These are phyloP conservation scores for Varecia variegata DNA, from an alignment of 2,797 vertebrate species.

Conservation along the genomic window DNA sequence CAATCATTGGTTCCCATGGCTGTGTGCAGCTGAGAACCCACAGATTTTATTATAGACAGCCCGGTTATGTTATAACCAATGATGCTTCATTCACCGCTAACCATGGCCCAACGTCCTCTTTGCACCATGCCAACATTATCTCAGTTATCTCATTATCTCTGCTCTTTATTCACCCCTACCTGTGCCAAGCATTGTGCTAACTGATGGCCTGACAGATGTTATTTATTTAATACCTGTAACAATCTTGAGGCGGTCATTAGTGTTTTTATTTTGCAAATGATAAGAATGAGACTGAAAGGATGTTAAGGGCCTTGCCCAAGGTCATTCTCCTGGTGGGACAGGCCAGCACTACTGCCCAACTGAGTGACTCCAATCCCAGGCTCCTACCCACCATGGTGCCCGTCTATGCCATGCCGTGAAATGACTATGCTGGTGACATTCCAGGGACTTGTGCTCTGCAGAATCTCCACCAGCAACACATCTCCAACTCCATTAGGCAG, in stretches of 20 bases:
- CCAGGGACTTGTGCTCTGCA: background rate
- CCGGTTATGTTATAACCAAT: fast-evolving
- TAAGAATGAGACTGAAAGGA: background rate
- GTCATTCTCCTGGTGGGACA: background rate
- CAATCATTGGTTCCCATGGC: too few species aligned
- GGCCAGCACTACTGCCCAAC: too few species aligned
- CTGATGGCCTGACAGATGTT: background rate
- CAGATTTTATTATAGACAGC: too few species aligned
- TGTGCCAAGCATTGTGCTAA: background rate
- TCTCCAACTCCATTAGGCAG: fast-evolving
- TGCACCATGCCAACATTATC: fast-evolving
- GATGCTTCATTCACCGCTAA: fast-evolving
- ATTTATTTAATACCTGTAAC: too few species aligned
- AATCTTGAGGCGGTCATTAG: background rate
- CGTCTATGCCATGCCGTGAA: fast-evolving
- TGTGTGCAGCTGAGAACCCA: fast-evolving
- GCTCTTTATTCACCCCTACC: background rate
- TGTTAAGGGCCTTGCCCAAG: background rate
- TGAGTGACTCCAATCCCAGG: background rate
- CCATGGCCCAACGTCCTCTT: background rate
- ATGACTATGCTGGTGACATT: fast-evolving
- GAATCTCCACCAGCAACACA: background rate
- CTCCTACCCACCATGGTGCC: background rate
- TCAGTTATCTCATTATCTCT: too few species aligned
- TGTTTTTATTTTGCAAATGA: background rate